A percentile compares a stretch with the other conserved stretches of the same genome.
phyloP scores from a whole-genome alignment of 2,113 vertebrate species.

The Chloropsis cyanopogon region DNA sequence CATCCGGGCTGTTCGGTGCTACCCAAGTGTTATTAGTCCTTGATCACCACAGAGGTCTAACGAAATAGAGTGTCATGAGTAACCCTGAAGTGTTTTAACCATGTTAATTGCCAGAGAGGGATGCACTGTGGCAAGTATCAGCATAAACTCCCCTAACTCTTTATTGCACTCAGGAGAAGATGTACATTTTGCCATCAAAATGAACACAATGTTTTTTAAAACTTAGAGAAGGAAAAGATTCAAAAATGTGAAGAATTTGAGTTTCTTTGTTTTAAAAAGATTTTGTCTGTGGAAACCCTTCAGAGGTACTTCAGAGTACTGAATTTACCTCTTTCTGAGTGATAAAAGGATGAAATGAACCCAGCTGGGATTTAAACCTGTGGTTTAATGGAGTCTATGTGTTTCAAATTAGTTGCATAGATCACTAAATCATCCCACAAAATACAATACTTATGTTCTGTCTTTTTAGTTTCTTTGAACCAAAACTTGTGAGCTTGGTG shows the following conservation, averaged over 20 bases:
- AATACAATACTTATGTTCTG: background rate
- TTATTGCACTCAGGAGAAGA: background rate
- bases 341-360: background rate
- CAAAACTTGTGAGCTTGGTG: background rate
- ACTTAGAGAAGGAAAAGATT: background rate
- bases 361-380: background rate
- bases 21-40: background rate
- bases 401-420: conserved; percentile 3
- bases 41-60: background rate
- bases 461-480: conserved; percentile 1
- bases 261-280: background rate
- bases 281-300: background rate
- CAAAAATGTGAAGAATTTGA: background rate
- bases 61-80: background rate
- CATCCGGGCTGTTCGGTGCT: background rate
- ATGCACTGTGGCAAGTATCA: background rate
- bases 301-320: background rate
- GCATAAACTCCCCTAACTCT: background rate
- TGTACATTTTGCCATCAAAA: background rate
- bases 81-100: background rate
- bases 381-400: background rate
- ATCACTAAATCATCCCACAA: background rate
- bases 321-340: background rate
- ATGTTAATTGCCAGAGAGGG: background rate
- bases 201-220: background rate